Percentiles rank a stretch among this genome's conserved stretches.
Evolutionary conservation across 35 echinoderm and acorn worm species (phyloP).

Genomic region (Strongylocentrotus purpuratus): DNA sequence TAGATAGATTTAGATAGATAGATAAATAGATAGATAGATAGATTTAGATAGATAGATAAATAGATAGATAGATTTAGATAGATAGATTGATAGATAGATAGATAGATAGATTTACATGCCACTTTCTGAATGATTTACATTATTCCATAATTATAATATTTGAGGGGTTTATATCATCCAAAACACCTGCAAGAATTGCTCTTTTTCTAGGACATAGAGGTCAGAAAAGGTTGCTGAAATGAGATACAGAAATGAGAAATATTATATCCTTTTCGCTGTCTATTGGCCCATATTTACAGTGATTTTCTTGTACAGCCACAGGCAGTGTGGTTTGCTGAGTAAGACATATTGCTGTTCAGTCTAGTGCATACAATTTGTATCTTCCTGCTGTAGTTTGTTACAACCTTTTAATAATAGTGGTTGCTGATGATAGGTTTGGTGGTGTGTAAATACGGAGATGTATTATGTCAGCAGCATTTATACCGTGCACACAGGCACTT

Average conservation of each 20-base stretch:
- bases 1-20: slow-evolving; percentile 30
- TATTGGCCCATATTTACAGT: not conserved
- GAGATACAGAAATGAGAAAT: not conserved
- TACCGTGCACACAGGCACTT: no score
- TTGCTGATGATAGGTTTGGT: no score
- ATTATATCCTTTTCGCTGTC: no score
- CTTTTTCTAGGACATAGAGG: not conserved
- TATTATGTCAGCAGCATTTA: no score
- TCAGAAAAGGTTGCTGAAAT: not conserved
- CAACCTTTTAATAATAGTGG: no score
- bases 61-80: not conserved
- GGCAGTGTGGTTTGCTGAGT: not conserved
- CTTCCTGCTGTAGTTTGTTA: no score
- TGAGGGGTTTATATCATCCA: not conserved
- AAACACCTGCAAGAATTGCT: not conserved
- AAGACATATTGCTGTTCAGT: not conserved
- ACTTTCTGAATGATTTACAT: not conserved
- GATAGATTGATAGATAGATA: not conserved
- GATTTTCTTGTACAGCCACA: not conserved
- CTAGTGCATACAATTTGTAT: no score
- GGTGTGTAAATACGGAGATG: no score
- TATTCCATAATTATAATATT: not conserved
- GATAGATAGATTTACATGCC: not conserved
- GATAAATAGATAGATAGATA: not conserved
- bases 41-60: not conserved